These are phyloP conservation scores for Hipparchia semele DNA, from an alignment of 2,888 invertebrate species.

Conservation along the genomic window DNA sequence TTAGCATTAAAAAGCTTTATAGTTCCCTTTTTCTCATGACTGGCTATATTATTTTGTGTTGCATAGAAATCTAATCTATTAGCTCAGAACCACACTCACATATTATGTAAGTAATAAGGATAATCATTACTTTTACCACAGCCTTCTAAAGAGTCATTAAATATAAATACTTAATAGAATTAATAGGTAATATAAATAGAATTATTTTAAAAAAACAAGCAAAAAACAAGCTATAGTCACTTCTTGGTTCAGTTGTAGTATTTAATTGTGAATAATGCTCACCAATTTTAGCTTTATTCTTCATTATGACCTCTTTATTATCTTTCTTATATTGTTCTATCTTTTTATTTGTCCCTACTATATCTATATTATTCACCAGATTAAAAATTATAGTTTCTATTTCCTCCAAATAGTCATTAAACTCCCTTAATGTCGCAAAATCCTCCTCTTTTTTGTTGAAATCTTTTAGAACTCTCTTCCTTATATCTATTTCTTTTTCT, in stretches of 20 bases:
- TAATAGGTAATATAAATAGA: no score
- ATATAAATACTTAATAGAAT: no score
- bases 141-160: no score
- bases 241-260: not conserved
- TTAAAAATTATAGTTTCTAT: slow-evolving; percentile 96
- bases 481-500: slow-evolving; percentile 98
- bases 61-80: no score
- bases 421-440: slow-evolving; percentile 91
- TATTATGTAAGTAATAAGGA: no score
- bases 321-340: slow-evolving; percentile 96
- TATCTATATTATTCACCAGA: slow-evolving; percentile 94
- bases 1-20: not conserved
- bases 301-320: slow-evolving; percentile 92
- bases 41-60: no score
- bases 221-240: not conserved
- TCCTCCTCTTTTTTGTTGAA: slow-evolving; percentile 98
- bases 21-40: not conserved
- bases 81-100: no score
- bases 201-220: not conserved
- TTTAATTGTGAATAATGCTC: slow-evolving; percentile 39
- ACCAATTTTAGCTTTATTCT: slow-evolving; percentile 89
- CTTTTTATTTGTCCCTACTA: slow-evolving; percentile 93
- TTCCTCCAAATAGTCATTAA: slow-evolving; percentile 98
- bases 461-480: slow-evolving; percentile 93
- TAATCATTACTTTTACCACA: no score